Conservation (phyloP, 2,888 invertebrate genomes). For the Eutolmus rufibarbis region DNA sequence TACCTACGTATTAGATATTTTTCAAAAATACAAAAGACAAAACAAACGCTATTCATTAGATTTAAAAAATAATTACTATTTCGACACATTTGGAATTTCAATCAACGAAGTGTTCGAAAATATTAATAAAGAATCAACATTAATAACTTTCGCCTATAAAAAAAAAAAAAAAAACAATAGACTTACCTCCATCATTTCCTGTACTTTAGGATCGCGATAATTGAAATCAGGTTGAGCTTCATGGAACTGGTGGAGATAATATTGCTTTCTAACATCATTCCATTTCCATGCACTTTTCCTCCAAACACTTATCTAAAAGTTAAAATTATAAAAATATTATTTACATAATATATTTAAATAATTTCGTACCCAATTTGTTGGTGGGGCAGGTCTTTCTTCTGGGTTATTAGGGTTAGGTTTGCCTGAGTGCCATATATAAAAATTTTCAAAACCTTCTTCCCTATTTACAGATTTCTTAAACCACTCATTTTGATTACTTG, state of each 20-base stretch:
- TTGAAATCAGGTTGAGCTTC: slow-evolving; percentile 72
- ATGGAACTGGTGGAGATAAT: slow-evolving; percentile 71
- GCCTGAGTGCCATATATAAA: slow-evolving; percentile 78
- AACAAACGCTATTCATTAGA: too few relatives aligned
- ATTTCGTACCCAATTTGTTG: slow-evolving; percentile 55
- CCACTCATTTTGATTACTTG: slow-evolving; percentile 85
- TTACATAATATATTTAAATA: neutral
- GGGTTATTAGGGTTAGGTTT: slow-evolving; percentile 57
- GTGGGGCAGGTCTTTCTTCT: slow-evolving; percentile 52
- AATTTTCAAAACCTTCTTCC: slow-evolving; percentile 72
- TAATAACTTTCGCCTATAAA: too few relatives aligned
- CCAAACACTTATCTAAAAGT: slow-evolving; percentile 54
- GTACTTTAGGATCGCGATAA: slow-evolving; percentile 65
- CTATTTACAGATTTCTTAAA: slow-evolving; percentile 75
- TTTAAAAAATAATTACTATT: too few relatives aligned
- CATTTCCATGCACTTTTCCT: slow-evolving; percentile 73
- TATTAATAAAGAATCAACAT: neutral
- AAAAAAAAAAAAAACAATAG: neutral
- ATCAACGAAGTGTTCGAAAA: too few relatives aligned
- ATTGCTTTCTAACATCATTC: slow-evolving; percentile 66
- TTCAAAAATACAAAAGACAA: too few relatives aligned
- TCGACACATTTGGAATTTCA: too few relatives aligned
- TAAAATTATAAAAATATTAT: neutral
- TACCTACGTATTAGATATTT: too few relatives aligned
- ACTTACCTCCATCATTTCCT: slow-evolving; percentile 62